Evolutionary conservation across 92 coral and sea anemone species (phyloP).

Genomic region (Palythoa grandiflora): DNA sequence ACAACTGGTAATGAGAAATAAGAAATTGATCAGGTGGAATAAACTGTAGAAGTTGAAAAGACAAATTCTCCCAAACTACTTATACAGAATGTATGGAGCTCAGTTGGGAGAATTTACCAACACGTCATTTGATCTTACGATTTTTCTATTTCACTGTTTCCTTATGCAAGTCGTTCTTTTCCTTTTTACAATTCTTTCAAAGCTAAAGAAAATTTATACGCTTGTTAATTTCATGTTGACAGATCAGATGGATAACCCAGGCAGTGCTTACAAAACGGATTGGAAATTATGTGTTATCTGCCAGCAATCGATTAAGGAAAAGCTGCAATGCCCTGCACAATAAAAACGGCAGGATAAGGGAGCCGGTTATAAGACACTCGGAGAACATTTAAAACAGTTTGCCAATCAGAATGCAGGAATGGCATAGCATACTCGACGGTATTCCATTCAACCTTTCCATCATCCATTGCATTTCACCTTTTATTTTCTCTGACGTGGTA

Average conservation of each 20-base stretch:
- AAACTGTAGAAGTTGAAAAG: too few relatives aligned
- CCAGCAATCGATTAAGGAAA: conserved; percentile 48
- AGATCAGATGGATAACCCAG: neutral
- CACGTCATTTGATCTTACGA: neutral
- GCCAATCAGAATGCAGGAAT: conserved; percentile 7
- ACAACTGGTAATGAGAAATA: too few relatives aligned
- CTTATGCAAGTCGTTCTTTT: conserved; percentile 34
- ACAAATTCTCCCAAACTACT: too few relatives aligned
- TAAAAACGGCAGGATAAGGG: conserved; percentile 43
- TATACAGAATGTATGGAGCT: too few relatives aligned
- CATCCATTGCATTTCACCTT: too few relatives aligned
- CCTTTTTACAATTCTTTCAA: conserved; percentile 30
- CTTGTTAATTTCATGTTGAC: conserved; percentile 24
- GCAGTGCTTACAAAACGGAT: conserved; percentile 44
- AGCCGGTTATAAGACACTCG: conserved; percentile 48
- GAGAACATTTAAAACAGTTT: conserved; percentile 51
- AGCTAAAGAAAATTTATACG: conserved; percentile 38
- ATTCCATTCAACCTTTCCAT: too few relatives aligned
- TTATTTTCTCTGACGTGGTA: too few relatives aligned
- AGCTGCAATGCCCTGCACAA: conserved; percentile 39
- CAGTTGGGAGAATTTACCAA: too few relatives aligned
- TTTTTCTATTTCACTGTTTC: conserved; percentile 39
- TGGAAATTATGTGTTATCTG: conserved; percentile 46
- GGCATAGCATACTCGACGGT: too few relatives aligned
- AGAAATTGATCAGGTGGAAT: too few relatives aligned